These are phyloP conservation scores for Brachionus paranguensis DNA, from an alignment of 1,140 invertebrate genomes.

Conservation along the genomic window DNA sequence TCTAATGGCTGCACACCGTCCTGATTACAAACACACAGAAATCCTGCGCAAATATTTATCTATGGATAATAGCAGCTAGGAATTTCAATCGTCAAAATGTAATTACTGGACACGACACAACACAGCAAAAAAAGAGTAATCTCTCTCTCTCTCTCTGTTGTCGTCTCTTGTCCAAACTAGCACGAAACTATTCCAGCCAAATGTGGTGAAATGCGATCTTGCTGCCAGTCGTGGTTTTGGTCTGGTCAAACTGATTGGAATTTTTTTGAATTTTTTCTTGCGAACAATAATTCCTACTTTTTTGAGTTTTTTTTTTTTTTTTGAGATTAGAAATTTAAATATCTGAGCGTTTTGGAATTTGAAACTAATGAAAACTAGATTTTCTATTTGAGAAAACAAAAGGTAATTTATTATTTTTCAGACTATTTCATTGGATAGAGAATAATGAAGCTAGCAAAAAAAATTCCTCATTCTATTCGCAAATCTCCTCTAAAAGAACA, in stretches of 20 bases:
- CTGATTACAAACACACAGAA: constrained; percentile 13
- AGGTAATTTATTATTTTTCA: constrained; percentile 35
- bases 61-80: background rate
- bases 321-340: constrained; percentile 17
- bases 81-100: constrained; percentile 9
- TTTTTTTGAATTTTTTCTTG: background rate
- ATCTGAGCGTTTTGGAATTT: constrained; percentile 28
- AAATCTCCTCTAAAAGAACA: background rate
- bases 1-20: background rate
- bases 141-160: no score
- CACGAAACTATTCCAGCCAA: background rate
- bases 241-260: background rate
- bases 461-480: constrained; percentile 1
- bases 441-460: background rate
- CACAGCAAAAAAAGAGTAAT: no score
- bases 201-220: no score
- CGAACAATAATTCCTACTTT: background rate
- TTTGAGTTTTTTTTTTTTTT: background rate
- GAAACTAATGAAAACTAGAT: constrained; percentile 30
- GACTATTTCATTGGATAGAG: background rate
- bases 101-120: background rate
- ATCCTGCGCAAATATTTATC: constrained; percentile 7
- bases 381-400: background rate
- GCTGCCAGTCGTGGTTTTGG: no score
- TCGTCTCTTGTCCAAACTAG: background rate